phyloP scores from a whole-genome alignment of 1,140 invertebrate species.

The Amphibalanus amphitrite region DNA sequence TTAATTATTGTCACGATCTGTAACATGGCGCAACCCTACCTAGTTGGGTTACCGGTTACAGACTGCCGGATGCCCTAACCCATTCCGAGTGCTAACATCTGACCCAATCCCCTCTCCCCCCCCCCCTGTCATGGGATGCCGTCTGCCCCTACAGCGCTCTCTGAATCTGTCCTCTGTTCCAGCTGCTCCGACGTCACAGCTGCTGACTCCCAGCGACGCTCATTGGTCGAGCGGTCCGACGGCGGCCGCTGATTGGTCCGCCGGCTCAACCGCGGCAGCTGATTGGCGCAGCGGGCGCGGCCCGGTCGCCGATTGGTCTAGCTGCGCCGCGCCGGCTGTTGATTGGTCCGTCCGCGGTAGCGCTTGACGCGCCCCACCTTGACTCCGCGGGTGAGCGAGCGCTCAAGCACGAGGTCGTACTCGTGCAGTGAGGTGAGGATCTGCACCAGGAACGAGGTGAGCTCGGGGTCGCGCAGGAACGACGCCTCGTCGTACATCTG shows the following conservation, averaged over 20 bases:
- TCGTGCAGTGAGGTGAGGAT: slow-evolving; percentile 82
- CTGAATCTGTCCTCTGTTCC: too few relatives aligned
- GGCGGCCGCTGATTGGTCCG: not conserved
- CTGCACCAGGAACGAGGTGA: slow-evolving; percentile 75
- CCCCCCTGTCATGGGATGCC: too few relatives aligned
- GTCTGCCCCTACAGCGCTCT: too few relatives aligned
- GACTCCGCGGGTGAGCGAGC: slow-evolving; percentile 79
- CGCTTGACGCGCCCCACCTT: not conserved
- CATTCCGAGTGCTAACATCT: too few relatives aligned
- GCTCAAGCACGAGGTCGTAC: slow-evolving; percentile 80
- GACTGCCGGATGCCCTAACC: too few relatives aligned
- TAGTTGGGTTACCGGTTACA: too few relatives aligned
- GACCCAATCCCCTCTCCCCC: too few relatives aligned
- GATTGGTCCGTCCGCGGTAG: not conserved
- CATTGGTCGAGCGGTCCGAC: not conserved
- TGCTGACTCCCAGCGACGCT: not conserved
- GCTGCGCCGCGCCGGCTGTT: not conserved
- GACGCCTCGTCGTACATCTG: slow-evolving; percentile 94
- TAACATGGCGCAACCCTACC: too few relatives aligned
- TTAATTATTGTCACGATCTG: too few relatives aligned
- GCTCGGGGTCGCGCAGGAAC: slow-evolving; percentile 66
- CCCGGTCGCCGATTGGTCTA: not conserved
- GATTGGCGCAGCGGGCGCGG: not conserved
- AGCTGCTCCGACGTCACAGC: too few relatives aligned
- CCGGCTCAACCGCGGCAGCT: not conserved